A percentile compares a stretch with the other conserved stretches of the same genome.
Conservation (phyloP, 2,797 vertebrate species). For the Orientallactaga sibirica region DNA sequence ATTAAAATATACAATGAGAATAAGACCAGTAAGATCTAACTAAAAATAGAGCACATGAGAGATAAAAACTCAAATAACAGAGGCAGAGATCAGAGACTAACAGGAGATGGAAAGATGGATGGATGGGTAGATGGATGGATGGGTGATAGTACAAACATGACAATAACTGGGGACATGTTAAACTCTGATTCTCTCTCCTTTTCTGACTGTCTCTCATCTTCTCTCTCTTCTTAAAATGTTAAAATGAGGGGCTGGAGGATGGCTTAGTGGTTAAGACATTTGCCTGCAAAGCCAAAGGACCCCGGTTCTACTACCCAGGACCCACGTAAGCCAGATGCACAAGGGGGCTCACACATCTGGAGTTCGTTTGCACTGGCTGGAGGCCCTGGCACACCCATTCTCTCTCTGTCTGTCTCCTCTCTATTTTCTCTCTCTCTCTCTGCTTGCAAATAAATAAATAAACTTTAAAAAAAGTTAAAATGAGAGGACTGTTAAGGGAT, state of each 20-base stretch:
- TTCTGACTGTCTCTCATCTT: neutral
- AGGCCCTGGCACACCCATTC: too few species aligned
- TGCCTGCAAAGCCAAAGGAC: too few species aligned
- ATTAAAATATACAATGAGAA: neutral
- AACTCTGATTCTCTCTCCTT: neutral
- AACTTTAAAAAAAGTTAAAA: neutral
- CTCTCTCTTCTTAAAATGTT: too few species aligned
- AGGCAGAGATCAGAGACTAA: neutral
- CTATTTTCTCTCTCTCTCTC: neutral
- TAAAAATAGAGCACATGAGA: neutral
- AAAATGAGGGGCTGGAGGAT: neutral
- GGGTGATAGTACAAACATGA: rapidly evolving
- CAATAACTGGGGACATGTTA: neutral
- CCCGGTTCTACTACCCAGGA: too few species aligned
- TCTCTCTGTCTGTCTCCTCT: too few species aligned
- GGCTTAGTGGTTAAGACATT: too few species aligned
- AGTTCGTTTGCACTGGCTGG: too few species aligned
- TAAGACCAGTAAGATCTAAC: neutral
- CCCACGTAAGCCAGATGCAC: too few species aligned
- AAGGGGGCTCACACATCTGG: too few species aligned
- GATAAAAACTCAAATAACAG: neutral
- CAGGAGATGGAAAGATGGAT: neutral
- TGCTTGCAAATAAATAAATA: too few species aligned
- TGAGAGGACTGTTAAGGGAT: neutral
- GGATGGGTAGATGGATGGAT: neutral